Conservation (phyloP, 2,797 vertebrate genomes). For the Xiphorhynchus erythropygius region DNA sequence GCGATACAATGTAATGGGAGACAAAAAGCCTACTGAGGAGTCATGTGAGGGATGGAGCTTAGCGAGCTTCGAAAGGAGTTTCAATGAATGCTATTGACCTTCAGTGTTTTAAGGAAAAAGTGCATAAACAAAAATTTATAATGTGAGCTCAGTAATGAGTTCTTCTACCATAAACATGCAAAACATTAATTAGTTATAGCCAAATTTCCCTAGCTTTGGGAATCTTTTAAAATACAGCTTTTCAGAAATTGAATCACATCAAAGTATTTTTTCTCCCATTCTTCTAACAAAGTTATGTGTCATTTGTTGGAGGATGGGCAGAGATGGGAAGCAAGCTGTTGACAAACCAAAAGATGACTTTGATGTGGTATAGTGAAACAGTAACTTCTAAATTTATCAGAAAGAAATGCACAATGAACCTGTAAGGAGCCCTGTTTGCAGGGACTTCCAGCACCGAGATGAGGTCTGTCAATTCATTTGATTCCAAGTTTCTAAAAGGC, state of each 20-base stretch:
- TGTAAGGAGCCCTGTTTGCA: background rate
- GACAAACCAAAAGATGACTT: background rate
- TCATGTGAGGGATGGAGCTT: background rate
- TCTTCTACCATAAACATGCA: conserved; percentile 11
- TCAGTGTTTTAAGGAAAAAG: conserved; percentile 5
- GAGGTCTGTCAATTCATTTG: background rate
- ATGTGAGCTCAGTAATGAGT: conserved; percentile 7
- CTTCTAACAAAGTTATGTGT: background rate
- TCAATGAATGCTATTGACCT: background rate
- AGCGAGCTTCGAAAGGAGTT: background rate
- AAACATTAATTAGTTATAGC: conserved; percentile 27
- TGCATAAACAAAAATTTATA: conserved; percentile 29
- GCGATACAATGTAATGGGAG: background rate
- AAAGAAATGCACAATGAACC: background rate
- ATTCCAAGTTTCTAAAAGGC: background rate
- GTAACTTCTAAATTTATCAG: background rate
- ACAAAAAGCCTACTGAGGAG: background rate
- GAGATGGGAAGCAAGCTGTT: background rate
- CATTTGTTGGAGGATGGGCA: background rate
- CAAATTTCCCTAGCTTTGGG: conserved; percentile 5
- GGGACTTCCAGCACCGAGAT: background rate
- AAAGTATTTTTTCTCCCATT: background rate
- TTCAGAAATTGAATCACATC: conserved; percentile 27
- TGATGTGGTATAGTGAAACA: background rate
- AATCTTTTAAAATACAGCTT: conserved; percentile 11